A percentile compares a stretch with the other conserved stretches of the same genome.
Evolutionary conservation across 2,888 invertebrate genomes (phyloP).

Genomic region (Phengaris arion): DNA sequence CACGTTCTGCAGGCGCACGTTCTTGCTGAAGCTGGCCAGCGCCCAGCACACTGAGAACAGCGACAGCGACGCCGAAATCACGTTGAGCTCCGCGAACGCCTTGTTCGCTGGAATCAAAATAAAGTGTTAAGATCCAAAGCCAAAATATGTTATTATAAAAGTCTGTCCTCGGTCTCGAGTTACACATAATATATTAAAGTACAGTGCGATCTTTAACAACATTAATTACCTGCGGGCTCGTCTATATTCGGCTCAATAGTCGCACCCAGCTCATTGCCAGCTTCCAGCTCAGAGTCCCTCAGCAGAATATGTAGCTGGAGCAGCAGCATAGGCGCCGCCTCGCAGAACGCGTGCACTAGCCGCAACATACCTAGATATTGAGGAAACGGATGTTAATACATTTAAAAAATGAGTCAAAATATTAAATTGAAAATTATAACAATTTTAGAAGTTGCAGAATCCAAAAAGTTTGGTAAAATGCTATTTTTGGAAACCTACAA

Average conservation of each 20-base stretch:
- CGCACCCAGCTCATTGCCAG: constrained; percentile 52
- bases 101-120: constrained; percentile 52
- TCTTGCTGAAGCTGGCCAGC: constrained; percentile 93
- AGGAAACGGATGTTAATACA: not conserved
- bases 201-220: too few relatives aligned
- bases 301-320: constrained; percentile 87
- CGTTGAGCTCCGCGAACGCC: constrained; percentile 86
- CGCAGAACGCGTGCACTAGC: constrained; percentile 91
- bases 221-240: constrained; percentile 57
- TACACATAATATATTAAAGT: too few relatives aligned
- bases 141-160: too few relatives aligned
- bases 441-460: not conserved
- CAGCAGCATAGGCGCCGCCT: constrained; percentile 92
- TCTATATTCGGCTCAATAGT: constrained; percentile 62
- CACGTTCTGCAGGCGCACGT: constrained; percentile 88
- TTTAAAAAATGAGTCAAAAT: not conserved
- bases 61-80: too few relatives aligned
- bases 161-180: too few relatives aligned
- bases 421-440: not conserved
- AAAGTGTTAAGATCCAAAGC: too few relatives aligned
- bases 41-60: too few relatives aligned
- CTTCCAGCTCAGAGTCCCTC: constrained; percentile 62
- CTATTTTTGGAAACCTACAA: constrained; percentile 60
- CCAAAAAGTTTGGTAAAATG: not conserved
- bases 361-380: constrained; percentile 83